Conservation (phyloP, 2,797 vertebrate genomes). For the Natrix natrix region DNA sequence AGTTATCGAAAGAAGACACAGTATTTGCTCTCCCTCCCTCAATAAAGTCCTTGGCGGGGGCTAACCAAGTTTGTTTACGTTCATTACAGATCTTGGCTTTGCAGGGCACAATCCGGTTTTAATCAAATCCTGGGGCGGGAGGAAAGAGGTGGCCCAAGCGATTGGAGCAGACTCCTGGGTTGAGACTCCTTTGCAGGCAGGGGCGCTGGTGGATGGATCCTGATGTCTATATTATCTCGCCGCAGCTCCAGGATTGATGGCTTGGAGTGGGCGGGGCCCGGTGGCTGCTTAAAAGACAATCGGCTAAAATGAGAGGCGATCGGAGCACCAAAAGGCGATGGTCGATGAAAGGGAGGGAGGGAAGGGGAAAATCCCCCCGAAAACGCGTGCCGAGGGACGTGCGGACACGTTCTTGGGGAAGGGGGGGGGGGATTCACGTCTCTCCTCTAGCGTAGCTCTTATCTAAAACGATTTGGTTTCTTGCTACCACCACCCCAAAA, state of each 20-base stretch:
- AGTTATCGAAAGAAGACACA: neutral
- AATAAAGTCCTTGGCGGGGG: no score
- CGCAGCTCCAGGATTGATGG: neutral
- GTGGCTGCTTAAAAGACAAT: slow-evolving; percentile 11
- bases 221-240: slow-evolving; percentile 5
- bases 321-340: neutral
- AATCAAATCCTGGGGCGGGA: neutral
- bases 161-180: neutral
- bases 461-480: neutral
- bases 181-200: neutral
- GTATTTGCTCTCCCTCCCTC: neutral
- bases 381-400: neutral
- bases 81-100: neutral
- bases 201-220: neutral
- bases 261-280: neutral
- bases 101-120: neutral
- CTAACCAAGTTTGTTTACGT: neutral
- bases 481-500: neutral
- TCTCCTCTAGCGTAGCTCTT: neutral
- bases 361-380: neutral
- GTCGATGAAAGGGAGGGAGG: neutral
- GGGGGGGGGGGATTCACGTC: neutral
- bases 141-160: neutral
- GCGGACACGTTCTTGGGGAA: neutral
- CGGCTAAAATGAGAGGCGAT: slow-evolving; percentile 10